Conservation (phyloP, 1,140 invertebrate species). For the Plutomurus gul region DNA sequence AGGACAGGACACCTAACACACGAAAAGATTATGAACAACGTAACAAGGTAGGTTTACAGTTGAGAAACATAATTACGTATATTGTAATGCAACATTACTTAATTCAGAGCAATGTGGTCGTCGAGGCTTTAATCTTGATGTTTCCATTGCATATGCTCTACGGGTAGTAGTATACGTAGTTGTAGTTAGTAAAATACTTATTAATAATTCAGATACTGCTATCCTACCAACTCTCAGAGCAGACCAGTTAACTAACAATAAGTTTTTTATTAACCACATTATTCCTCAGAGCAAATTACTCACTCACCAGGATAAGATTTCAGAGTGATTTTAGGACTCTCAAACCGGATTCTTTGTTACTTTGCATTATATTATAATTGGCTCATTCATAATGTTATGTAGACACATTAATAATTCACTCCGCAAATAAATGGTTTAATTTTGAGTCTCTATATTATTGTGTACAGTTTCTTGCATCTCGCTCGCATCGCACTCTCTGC, state of each 20-base stretch:
- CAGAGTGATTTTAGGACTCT: neutral
- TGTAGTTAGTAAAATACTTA: neutral
- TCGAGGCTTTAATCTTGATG: too few relatives aligned
- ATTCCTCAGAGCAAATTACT: conserved; percentile 21
- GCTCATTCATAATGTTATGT: conserved; percentile 15
- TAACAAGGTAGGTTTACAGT: too few relatives aligned
- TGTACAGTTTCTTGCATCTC: neutral
- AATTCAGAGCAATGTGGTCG: too few relatives aligned
- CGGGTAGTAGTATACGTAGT: neutral
- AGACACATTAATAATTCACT: conserved; percentile 18
- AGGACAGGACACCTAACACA: too few relatives aligned
- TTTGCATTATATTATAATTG: conserved; percentile 2
- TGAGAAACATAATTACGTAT: too few relatives aligned
- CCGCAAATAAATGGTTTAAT: conserved; percentile 19
- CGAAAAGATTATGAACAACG: too few relatives aligned
- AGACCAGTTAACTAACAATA: conserved; percentile 10
- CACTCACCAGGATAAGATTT: neutral
- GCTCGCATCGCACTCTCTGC: neutral
- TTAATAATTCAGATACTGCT: neutral
- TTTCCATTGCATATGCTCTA: neutral
- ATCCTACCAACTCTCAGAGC: neutral
- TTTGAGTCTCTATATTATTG: neutral
- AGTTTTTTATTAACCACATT: conserved; percentile 18
- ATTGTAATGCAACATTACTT: too few relatives aligned
- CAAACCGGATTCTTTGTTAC: conserved; percentile 15